Base-by-base conservation (phyloP, 1,140 invertebrate genomes). In the Oryctes rhinoceros region DNA sequence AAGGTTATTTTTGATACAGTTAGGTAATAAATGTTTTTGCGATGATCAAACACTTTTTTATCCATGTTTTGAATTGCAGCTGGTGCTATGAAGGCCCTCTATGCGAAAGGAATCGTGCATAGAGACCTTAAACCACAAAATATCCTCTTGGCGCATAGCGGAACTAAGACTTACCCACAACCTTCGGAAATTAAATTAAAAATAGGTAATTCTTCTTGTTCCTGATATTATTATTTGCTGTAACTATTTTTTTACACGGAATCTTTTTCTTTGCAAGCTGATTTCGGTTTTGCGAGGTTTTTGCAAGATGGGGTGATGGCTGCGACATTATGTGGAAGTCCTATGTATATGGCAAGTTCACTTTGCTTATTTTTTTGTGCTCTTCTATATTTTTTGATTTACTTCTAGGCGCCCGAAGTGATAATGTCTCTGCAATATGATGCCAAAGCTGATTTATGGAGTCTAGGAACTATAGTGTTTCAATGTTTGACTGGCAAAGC, bases 361-460 rank as follows among this genome's bases (percentile, higher is more conserved):
- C 11, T 5, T 37, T 11, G 7, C 11, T 67, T 11, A 18, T 67
- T 44, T 4, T n/a, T 76, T 9, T 10, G 0, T 15, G 11, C 13
- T 15, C 3, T 39, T 76, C 11, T 7, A 15, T n/a, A 35, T 76
- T 37, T 37, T 37, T 24, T 15, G 15, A 30, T 49, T 6, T 83
- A 78, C 79, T 82, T 88, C 88, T 87, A 96, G 95, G 98, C 98
- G 44, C 98, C 98, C 0, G 98, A 99, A 92, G 98, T 99, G 48
- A 99, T 99, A 83, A 99, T 99, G 98, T 99, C 98, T 2, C 89
- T 98, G 75, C 96, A 99, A 86, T 99, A 99, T 88, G 97, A 99
- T 90, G 97, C 97, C 15, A 99, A 99, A 90, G 99, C 98, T 62
- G 98, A 99, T 90, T 90, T 99, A 79, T 99, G 98, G 98, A 99